These are phyloP conservation scores for Dicrurus megarhynchus DNA, from an alignment of 2,113 vertebrate species.

Conservation along the genomic window DNA sequence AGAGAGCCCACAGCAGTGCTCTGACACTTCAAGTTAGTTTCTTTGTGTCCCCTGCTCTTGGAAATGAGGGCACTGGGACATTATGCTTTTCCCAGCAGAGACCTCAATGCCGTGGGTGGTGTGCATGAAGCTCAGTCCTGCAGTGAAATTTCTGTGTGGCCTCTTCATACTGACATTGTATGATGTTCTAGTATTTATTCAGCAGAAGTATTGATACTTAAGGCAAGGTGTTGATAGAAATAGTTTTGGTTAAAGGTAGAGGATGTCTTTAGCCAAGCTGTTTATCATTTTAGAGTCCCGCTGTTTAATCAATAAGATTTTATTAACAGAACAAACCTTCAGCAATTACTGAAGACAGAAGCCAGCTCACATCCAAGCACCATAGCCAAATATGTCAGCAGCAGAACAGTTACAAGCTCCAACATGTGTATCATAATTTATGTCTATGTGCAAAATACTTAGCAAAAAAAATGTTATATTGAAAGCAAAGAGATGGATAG, in stretches of 20 bases:
- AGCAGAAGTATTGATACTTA: background rate
- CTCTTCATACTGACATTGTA: background rate
- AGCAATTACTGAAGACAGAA: background rate
- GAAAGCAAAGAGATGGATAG: background rate
- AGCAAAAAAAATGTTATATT: background rate
- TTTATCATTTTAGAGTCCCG: background rate
- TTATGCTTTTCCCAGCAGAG: background rate
- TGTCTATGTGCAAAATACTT: background rate
- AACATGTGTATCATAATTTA: background rate
- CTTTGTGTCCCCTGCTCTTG: background rate
- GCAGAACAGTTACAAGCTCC: background rate
- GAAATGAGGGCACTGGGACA: background rate
- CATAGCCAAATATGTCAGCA: background rate
- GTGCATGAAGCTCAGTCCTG: background rate
- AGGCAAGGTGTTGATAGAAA: background rate
- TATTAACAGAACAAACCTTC: background rate
- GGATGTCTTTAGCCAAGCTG: background rate
- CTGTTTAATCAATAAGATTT: background rate
- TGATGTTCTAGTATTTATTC: background rate
- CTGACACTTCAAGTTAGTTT: background rate
- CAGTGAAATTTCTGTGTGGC: background rate
- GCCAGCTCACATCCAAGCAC: background rate
- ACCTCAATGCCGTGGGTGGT: background rate
- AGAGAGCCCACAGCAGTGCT: background rate
- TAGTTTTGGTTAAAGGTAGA: background rate